Percentiles rank a stretch among this genome's conserved stretches.
phyloP scores from a whole-genome alignment of 2,113 vertebrate species.

The Ia io region DNA sequence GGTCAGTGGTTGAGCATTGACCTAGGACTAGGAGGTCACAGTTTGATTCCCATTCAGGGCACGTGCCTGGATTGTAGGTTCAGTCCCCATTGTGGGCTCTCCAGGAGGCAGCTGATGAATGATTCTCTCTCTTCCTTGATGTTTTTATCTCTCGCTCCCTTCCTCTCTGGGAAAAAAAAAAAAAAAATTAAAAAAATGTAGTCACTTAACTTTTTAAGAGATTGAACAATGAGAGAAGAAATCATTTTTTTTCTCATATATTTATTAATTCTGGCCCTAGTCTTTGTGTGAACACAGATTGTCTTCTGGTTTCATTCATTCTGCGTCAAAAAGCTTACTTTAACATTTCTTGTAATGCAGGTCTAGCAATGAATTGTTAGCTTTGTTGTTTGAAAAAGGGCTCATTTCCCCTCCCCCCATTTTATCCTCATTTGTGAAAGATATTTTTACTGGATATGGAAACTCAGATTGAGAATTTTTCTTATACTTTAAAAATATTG shows the following conservation, averaged over 20 bases:
- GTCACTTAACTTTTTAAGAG: constrained; percentile 3
- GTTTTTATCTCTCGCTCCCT: too few species aligned
- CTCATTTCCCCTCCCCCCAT: background rate
- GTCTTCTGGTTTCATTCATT: background rate
- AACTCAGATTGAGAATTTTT: background rate
- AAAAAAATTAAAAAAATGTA: background rate
- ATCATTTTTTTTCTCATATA: background rate
- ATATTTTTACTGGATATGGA: background rate
- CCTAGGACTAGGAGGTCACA: too few species aligned
- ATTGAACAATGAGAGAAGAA: background rate
- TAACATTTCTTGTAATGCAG: background rate
- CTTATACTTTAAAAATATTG: background rate
- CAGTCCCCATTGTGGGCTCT: too few species aligned
- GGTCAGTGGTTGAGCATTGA: too few species aligned
- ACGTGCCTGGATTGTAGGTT: too few species aligned
- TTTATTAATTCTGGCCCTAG: background rate
- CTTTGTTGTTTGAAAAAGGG: background rate
- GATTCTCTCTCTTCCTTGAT: too few species aligned
- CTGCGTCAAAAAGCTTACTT: background rate
- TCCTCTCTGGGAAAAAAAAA: too few species aligned
- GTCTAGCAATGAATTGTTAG: background rate
- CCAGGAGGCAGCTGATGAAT: too few species aligned
- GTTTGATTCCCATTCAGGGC: too few species aligned
- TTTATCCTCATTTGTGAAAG: background rate
- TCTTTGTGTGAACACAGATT: background rate